Evolutionary conservation across 2,888 invertebrate genomes (phyloP).

Genomic region (Drosophila nr. medialis): DNA sequence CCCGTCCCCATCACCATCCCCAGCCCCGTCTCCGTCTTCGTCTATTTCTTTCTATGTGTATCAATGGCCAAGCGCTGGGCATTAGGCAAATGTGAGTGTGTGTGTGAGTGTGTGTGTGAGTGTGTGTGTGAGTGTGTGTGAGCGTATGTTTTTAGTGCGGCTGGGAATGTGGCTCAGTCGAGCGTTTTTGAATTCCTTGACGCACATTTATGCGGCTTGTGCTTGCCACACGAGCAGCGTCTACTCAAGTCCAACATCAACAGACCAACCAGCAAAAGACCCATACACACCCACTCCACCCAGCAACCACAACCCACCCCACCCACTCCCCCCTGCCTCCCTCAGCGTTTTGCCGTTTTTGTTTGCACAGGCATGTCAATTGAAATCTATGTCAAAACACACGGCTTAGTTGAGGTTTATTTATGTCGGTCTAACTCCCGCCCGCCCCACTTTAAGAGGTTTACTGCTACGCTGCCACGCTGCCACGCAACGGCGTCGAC

Average conservation of each 20-base stretch:
- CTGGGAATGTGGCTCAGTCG: constrained; percentile 45
- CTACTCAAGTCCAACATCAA: constrained; percentile 19
- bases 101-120: constrained; percentile 16
- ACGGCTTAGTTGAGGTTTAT: constrained; percentile 81
- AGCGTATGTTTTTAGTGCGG: constrained; percentile 7
- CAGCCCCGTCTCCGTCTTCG: not conserved
- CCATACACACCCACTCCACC: not conserved
- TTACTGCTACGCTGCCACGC: not conserved
- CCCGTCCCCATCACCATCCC: not conserved
- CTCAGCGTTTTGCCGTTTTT: constrained; percentile 38
- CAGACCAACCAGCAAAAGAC: not conserved
- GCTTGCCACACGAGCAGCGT: constrained; percentile 39
- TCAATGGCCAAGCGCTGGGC: constrained; percentile 61
- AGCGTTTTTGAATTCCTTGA: constrained; percentile 65
- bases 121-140: constrained; percentile 10
- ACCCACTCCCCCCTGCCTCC: not conserved
- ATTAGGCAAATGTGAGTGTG: constrained; percentile 56
- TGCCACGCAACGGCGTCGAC: constrained; percentile 3
- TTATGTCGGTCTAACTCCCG: constrained; percentile 68
- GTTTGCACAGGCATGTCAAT: constrained; percentile 77
- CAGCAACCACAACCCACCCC: not conserved
- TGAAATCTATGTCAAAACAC: constrained; percentile 81
- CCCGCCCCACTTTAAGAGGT: not conserved
- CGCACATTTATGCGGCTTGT: constrained; percentile 71
- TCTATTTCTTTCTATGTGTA: constrained; percentile 40